Evolutionary conservation across 2,888 invertebrate species (phyloP), one percentile per base, ranked within the genome.

Genomic region (Incurvaria masculella): DNA sequence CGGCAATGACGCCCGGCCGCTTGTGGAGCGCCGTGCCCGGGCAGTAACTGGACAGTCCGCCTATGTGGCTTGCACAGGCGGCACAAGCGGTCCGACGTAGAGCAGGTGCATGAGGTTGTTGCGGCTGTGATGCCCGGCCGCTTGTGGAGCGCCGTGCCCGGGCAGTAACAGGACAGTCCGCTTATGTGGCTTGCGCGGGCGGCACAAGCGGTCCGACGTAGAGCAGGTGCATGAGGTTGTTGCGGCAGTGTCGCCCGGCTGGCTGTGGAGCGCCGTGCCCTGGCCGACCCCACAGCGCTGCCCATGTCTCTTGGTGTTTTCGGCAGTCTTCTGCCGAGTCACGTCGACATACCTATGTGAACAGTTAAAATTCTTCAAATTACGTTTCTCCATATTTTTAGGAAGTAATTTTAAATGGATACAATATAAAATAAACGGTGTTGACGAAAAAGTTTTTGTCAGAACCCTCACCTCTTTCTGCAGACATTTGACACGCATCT

Each of bases 201-300:
- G 19, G 21, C 14, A 10, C 6, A 20, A 69, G 52, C 0, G 69
- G 74, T 1, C 63, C 57, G 2, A 66, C 63, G 46, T 76, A 75
- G 2, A 78, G 61, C 19, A 78, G 55, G 17, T 65, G 68, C 1
- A 71, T 71, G 10, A 78, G 66, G 51, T 78, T 78, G 57, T 65
- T 69, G 42, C 78, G 57, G 2, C 72, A 73, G 52, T 73, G 74
- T 18, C 69, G 64, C 26, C 78, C 88, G 1, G 73, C 84, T 27
- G 26, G 48, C 47, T 66, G 65, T 6, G 78, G 78, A 1, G 78
- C 78, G 1, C 78, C 78, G 59, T 88, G 87, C 1, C 91, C 91
- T 1, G 91, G 91, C 43, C 88, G 81, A 21, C 91, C 91, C 91
- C 91, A 92, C 57, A 89, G 79, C 10, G 83, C 81, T 44, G 85